phyloP scores from a whole-genome alignment of 2,888 invertebrate genomes.

The Drosophila nr. fundita region DNA sequence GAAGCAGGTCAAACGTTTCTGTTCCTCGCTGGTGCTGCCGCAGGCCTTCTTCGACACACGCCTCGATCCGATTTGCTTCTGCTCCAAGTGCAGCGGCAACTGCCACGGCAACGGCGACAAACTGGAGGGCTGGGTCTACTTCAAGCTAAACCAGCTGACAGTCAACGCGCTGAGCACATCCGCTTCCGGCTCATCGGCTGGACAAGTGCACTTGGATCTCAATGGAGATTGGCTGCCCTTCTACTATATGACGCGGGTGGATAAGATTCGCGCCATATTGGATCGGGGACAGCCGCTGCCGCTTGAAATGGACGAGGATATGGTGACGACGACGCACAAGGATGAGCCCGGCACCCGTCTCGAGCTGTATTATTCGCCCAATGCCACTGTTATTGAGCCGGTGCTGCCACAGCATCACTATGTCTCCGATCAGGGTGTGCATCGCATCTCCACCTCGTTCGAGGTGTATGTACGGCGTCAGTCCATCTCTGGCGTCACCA shows the following conservation, averaged over 20 bases:
- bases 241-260: slow-evolving; percentile 84
- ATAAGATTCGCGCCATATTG: slow-evolving; percentile 84
- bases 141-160: slow-evolving; percentile 84
- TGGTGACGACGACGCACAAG: slow-evolving; percentile 79
- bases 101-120: slow-evolving; percentile 77
- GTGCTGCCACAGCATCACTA: slow-evolving; percentile 82
- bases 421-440: slow-evolving; percentile 78
- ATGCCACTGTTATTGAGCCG: slow-evolving; percentile 79
- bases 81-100: slow-evolving; percentile 77
- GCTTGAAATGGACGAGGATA: slow-evolving; percentile 79
- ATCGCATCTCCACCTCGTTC: slow-evolving; percentile 84
- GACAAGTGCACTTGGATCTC: slow-evolving; percentile 62
- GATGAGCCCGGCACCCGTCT: slow-evolving; percentile 84
- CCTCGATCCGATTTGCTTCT: slow-evolving; percentile 83
- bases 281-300: slow-evolving; percentile 85
- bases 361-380: slow-evolving; percentile 83
- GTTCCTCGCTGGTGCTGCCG: slow-evolving; percentile 83
- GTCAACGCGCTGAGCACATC: slow-evolving; percentile 74
- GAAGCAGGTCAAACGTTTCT: slow-evolving; percentile 84
- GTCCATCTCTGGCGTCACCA: slow-evolving; percentile 80
- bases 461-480: slow-evolving; percentile 84
- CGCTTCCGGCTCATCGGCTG: slow-evolving; percentile 38
- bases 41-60: slow-evolving; percentile 83
- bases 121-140: slow-evolving; percentile 85
- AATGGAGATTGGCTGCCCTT: slow-evolving; percentile 83